Evolutionary conservation across 1,140 invertebrate species (phyloP).

Genomic region (Venturia canescens): DNA sequence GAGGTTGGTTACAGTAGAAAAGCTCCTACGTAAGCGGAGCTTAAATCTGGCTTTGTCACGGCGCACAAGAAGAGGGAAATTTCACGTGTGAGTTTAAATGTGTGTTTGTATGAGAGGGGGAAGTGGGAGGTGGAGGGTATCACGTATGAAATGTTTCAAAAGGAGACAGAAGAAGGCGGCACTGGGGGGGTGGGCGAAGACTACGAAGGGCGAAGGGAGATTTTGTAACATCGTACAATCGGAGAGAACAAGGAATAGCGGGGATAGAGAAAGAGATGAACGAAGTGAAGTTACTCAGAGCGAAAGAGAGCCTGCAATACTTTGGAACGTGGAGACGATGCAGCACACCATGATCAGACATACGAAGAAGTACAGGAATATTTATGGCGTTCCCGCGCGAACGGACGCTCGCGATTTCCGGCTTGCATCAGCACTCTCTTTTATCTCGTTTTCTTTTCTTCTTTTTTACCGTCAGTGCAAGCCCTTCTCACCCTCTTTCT

Average conservation of each 20-base stretch:
- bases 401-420: constrained; percentile 48
- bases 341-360: constrained; percentile 22
- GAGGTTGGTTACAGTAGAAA: constrained; percentile 52
- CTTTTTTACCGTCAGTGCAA: neutral
- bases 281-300: neutral
- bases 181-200: neutral
- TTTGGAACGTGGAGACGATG: constrained; percentile 4
- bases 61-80: constrained; percentile 48
- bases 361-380: constrained; percentile 33
- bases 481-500: neutral
- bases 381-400: constrained; percentile 36
- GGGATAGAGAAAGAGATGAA: constrained; percentile 9
- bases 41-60: constrained; percentile 71
- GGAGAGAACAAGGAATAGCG: neutral
- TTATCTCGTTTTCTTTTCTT: neutral
- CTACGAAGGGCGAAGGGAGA: neutral
- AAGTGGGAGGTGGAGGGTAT: constrained; percentile 2
- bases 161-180: constrained; percentile 35
- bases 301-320: neutral
- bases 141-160: constrained; percentile 13
- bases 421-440: constrained; percentile 50
- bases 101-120: constrained; percentile 10
- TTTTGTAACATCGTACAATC: constrained; percentile 55
- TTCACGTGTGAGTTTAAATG: constrained; percentile 56
- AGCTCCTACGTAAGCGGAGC: constrained; percentile 65